A percentile compares a stretch with the other conserved stretches of the same genome.
Conservation (phyloP, 1,140 invertebrate genomes). For the Cotesia glomerata region DNA sequence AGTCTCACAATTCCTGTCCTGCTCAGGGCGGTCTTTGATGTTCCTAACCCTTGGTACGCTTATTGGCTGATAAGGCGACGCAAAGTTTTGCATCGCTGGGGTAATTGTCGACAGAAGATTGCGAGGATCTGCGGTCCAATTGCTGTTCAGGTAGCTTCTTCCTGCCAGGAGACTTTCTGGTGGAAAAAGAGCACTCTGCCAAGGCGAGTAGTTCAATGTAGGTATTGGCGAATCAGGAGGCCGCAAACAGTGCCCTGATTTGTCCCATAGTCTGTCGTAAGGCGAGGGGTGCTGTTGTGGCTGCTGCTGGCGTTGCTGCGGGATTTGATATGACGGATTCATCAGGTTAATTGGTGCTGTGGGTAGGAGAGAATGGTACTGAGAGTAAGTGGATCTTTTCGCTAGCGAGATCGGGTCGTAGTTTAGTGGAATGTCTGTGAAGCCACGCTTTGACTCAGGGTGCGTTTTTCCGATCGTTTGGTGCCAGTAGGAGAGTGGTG, state of each 20-base stretch:
- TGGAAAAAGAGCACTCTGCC: constrained; percentile 1
- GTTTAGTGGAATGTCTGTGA: background rate
- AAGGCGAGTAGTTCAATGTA: constrained; percentile 6
- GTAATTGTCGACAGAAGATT: constrained; percentile 20
- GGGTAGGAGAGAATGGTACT: background rate
- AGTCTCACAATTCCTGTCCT: constrained; percentile 42
- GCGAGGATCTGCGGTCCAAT: constrained; percentile 21
- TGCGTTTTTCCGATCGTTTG: background rate
- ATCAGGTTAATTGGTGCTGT: background rate
- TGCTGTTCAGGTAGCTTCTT: constrained; percentile 15
- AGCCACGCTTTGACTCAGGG: background rate
- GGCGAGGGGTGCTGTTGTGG: background rate
- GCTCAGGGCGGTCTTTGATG: constrained; percentile 1
- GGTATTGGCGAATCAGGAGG: background rate
- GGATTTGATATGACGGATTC: background rate
- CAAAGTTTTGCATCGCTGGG: constrained; percentile 11
- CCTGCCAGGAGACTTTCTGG: background rate
- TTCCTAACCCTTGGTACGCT: background rate
- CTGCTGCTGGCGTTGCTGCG: constrained; percentile 2
- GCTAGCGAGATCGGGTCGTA: background rate
- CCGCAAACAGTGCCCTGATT: background rate
- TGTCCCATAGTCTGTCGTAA: background rate
- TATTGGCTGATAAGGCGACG: background rate
- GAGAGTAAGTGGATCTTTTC: background rate
- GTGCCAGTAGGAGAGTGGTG: background rate